phyloP scores from a whole-genome alignment of 2,797 vertebrate genomes.

The Antrozous pallidus region DNA sequence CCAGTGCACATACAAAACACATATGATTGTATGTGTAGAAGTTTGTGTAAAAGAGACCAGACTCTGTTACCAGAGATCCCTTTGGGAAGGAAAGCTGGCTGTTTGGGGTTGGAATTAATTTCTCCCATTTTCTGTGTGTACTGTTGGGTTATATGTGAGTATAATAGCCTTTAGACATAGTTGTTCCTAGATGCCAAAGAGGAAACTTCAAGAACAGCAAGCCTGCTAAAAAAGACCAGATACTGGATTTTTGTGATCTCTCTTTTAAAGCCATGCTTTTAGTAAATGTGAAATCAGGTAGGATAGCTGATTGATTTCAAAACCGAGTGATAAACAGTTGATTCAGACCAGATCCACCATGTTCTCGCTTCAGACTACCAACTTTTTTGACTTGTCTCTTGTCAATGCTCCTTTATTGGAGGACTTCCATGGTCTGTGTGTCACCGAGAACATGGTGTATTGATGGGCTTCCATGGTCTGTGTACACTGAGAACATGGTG shows the following conservation, averaged over 20 bases:
- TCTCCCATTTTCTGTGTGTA: background rate
- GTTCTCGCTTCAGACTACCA: background rate
- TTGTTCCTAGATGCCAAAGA: background rate
- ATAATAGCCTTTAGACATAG: background rate
- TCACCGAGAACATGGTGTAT: background rate
- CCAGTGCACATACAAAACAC: background rate
- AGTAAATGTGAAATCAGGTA: constrained; percentile 58
- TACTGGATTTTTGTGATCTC: constrained; percentile 7
- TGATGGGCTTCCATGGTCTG: background rate
- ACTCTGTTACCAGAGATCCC: background rate
- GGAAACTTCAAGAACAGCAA: background rate
- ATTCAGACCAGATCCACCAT: background rate
- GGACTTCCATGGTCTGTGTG: background rate
- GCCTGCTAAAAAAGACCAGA: background rate
- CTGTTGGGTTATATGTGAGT: background rate
- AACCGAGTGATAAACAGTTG: constrained; percentile 32
- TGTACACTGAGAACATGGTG: background rate
- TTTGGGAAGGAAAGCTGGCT: background rate
- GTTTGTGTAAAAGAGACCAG: background rate
- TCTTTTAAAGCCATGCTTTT: constrained; percentile 54
- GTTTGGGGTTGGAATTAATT: background rate
- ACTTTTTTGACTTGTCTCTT: background rate
- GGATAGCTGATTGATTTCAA: constrained; percentile 52
- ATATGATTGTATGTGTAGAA: background rate
- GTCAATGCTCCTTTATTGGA: background rate